phyloP scores from a whole-genome alignment of 2,797 vertebrate genomes.

The Scyliorhinus canicula region DNA sequence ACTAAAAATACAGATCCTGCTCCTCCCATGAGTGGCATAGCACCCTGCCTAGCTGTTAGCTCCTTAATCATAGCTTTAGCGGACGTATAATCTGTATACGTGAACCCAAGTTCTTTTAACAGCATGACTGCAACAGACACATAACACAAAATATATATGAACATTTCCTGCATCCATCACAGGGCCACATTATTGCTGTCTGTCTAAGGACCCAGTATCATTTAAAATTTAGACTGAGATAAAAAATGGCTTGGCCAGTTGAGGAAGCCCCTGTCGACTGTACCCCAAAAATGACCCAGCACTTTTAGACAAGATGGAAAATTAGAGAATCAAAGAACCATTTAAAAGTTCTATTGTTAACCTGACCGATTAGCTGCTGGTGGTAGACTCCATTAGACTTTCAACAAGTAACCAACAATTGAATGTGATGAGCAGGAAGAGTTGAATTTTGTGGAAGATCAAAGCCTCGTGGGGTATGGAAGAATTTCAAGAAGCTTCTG shows the following conservation, averaged over 20 bases:
- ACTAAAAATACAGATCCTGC: no score
- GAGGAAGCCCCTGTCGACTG: neutral
- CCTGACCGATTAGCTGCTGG: neutral
- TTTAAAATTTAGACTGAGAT: neutral
- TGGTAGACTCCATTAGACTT: neutral
- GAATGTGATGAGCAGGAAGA: neutral
- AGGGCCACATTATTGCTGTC: neutral
- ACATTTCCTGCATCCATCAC: no score
- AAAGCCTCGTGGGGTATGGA: neutral
- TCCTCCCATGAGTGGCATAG: no score
- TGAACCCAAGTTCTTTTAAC: no score
- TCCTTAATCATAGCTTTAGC: no score
- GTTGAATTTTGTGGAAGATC: neutral
- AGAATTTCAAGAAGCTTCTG: neutral
- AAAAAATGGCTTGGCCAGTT: neutral
- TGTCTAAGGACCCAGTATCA: neutral
- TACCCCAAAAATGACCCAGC: neutral
- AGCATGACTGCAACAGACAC: no score
- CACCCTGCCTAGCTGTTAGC: no score
- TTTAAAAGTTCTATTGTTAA: neutral
- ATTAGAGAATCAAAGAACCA: neutral
- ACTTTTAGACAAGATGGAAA: neutral
- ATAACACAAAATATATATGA: no score
- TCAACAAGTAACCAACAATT: neutral
- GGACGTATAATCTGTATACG: no score